phyloP scores from a whole-genome alignment of 2,797 vertebrate species.

The Schizopygopsis malacanthus region DNA sequence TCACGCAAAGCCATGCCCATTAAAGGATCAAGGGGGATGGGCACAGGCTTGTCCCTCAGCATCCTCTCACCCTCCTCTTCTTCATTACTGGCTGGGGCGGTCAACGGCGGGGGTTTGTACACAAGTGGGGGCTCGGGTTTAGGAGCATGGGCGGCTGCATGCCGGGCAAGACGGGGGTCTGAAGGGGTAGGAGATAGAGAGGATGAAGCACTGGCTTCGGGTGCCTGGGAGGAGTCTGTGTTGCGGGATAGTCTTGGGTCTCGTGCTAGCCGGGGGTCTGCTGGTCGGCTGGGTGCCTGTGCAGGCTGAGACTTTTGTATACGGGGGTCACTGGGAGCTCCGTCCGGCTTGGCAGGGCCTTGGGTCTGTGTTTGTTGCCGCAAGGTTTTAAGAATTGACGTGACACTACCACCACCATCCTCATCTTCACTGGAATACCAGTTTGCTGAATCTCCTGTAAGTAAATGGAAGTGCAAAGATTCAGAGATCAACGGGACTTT shows the following conservation, averaged over 20 bases:
- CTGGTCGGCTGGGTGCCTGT: slow-evolving; percentile 66
- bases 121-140: slow-evolving; percentile 76
- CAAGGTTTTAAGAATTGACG: slow-evolving; percentile 90
- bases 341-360: slow-evolving; percentile 69
- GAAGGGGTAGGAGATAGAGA: slow-evolving; percentile 75
- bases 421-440: slow-evolving; percentile 99
- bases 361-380: slow-evolving; percentile 88
- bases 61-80: slow-evolving; percentile 91
- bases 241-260: slow-evolving; percentile 84
- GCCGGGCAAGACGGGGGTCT: slow-evolving; percentile 85
- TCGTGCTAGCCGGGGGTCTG: slow-evolving; percentile 82
- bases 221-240: slow-evolving; percentile 63
- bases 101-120: slow-evolving; percentile 77
- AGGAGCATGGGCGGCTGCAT: slow-evolving; percentile 63
- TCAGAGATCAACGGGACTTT: not conserved
- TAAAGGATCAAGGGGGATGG: slow-evolving; percentile 87
- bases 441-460: slow-evolving; percentile 89
- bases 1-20: slow-evolving; percentile 86
- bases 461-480: not conserved
- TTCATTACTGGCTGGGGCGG: slow-evolving; percentile 70
- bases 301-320: slow-evolving; percentile 79
- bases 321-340: slow-evolving; percentile 80
- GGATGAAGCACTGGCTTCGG: slow-evolving; percentile 70
- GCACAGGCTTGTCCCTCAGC: slow-evolving; percentile 87
- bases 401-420: slow-evolving; percentile 90